Base-by-base conservation (phyloP, 2,797 vertebrate genomes). In the Selene dorsalis region DNA sequence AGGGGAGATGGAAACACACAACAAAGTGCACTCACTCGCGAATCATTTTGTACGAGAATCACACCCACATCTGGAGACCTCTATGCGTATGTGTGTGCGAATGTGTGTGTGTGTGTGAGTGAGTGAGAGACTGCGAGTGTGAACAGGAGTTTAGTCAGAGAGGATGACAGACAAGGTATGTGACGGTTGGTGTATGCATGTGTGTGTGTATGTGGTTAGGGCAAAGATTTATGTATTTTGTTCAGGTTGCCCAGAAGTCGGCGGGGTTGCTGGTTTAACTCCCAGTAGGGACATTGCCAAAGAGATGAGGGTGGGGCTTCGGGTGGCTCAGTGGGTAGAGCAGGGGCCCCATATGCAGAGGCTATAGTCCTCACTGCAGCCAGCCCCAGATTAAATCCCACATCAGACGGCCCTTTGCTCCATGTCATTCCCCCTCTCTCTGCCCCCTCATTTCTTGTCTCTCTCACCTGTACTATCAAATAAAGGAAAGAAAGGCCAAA, bases 1-100 rank as follows among this genome's bases (percentile, higher is more conserved):
- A 88, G 89, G 79, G 67, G 86, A 85, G 68, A 39, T 79, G 83
- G 65, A 89, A 90, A 89, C 78, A 82, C 77, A 90, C 67, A 83
- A 77, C 77, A 66, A 73, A 67, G 59, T 9, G 1, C 53, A 39
- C 65, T 70, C 69, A 55, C 73, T 77, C 67, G 64, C 69, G 79
- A 72, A 87, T 85, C 80, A 79, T 39, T 80, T 76, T 68, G 68
- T 70, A 75, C 73, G 73, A 78, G 75, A 80, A 80, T 89, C 85
- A 85, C 84, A 73, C 75, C 77, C 87, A 87, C 91, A 88, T 89
- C 79, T 89, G 79, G 75, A 90, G 68, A 57, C 70, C 62, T 74
- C 73, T 86, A 17, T 78, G 50, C 76, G 63, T 72, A 57, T 72
- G 3, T 35, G 69, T n/a, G n/a, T 80, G 50, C 77, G 67, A 68